These are phyloP conservation scores for Apostichopus californicus DNA, from an alignment of 35 echinoderm and acorn worm species.

Conservation along the genomic window DNA sequence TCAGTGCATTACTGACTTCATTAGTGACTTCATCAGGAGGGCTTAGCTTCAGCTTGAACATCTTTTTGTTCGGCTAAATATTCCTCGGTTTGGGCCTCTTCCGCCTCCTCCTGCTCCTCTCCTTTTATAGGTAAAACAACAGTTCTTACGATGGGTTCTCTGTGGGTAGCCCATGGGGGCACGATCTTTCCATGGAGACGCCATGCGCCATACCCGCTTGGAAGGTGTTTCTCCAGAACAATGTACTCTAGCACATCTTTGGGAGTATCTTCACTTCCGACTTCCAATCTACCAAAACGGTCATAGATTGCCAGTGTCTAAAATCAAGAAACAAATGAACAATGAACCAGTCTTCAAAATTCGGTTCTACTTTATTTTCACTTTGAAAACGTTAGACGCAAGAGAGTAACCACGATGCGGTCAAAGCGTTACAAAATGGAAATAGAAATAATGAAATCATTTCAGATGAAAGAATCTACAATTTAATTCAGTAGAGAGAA, in stretches of 20 bases:
- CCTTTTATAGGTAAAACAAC: conserved; percentile 55
- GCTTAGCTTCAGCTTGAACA: background rate
- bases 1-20: background rate
- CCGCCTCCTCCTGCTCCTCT: conserved; percentile 65
- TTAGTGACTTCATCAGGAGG: background rate
- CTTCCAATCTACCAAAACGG: conserved; percentile 86
- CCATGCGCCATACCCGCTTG: conserved; percentile 85
- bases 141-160: conserved; percentile 79
- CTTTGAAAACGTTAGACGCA: no score
- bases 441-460: no score
- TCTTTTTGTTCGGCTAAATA: background rate
- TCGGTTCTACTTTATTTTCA: no score
- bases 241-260: conserved; percentile 96
- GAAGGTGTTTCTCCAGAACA: conserved; percentile 92
- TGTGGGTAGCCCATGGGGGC: conserved; percentile 75
- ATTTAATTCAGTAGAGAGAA: no score
- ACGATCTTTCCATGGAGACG: conserved; percentile 93
- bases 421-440: no score
- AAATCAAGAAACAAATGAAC: background rate
- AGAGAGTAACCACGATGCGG: no score
- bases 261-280: conserved; percentile 87
- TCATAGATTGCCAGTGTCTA: conserved; percentile 98
- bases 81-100: conserved; percentile 9
- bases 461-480: no score
- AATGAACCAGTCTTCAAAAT: background rate